Evolutionary conservation across 2,888 invertebrate genomes (phyloP), one percentile per base, ranked within the genome.

Genomic region (Branchipolynoe longqiensis): DNA sequence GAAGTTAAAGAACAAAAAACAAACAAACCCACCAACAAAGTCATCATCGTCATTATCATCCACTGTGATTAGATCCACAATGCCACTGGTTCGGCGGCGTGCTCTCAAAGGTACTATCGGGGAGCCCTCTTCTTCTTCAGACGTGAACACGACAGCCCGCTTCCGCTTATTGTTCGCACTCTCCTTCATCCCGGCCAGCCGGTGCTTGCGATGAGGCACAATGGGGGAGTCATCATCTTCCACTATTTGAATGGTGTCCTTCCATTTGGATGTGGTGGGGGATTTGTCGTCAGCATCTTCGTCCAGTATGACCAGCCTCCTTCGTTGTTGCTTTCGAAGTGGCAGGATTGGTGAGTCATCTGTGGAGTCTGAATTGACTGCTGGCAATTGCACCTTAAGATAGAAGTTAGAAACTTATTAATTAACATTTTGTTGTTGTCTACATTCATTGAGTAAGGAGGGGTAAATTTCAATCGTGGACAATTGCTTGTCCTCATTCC

Each of bases 11-110:
- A n/a, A n/a, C n/a, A n/a, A n/a, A n/a, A n/a, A n/a, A n/a, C n/a
- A n/a, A n/a, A n/a, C n/a, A n/a, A n/a, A 81, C 82, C 36, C 31
- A 82, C 82, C 36, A n/a, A 56, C 38, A 82, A 82, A 82, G 38
- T 59, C 82, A 59, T 54, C 54, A 25, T 56, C 82, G 2, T 78
- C 78, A 78, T 41, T 28, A 33, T 82, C 58, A 4, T 56, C 31
- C 25, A 18, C 31, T 28, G 33, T 59, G 38, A 33, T 82, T 36
- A 38, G 38, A 25, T 40, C 38, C 28, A 40, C 22, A 8, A 73
- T 73, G 22, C 12, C 73, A 2, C 4, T 38, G 31, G 4, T 12
- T 28, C 14, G 69, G 1, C 2, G 2, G 28, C 62, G 62, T 62
- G 28, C 3, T 2, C 62, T 18, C 25, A 25, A 25, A n/a, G 25